phyloP scores from a whole-genome alignment of 2,888 invertebrate species.

The Hirtodrosophila alboralis region DNA sequence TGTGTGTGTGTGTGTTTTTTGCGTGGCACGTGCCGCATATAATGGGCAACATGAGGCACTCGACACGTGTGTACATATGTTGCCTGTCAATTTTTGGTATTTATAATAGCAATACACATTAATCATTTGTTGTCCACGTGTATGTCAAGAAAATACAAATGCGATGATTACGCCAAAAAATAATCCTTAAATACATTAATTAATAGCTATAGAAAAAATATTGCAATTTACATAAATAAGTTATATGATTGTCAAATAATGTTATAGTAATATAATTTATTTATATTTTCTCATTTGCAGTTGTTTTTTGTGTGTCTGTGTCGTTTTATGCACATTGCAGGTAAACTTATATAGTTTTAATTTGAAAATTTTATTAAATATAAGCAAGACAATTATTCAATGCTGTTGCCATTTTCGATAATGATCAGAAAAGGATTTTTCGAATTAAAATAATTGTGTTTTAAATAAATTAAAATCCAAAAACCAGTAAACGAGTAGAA shows the following conservation, averaged over 20 bases:
- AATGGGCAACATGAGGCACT: constrained; percentile 29
- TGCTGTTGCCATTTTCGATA: too few relatives aligned
- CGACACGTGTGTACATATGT: constrained; percentile 12
- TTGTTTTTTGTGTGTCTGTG: constrained; percentile 1
- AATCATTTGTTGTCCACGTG: constrained; percentile 39
- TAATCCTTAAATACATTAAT: constrained; percentile 11
- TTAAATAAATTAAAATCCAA: too few relatives aligned
- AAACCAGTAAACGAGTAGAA: too few relatives aligned
- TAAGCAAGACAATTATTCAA: too few relatives aligned
- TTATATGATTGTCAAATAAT: not conserved
- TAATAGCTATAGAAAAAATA: constrained; percentile 10
- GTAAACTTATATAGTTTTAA: constrained; percentile 4
- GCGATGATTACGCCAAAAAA: constrained; percentile 12
- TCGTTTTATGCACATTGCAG: not conserved
- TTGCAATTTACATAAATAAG: constrained; percentile 1
- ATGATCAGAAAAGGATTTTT: too few relatives aligned
- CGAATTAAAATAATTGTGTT: too few relatives aligned
- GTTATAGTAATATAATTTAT: too few relatives aligned
- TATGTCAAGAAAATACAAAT: constrained; percentile 3
- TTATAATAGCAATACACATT: constrained; percentile 30
- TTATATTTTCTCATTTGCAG: constrained; percentile 26
- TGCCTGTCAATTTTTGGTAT: constrained; percentile 41
- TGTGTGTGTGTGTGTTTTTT: constrained; percentile 16
- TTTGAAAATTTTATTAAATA: too few relatives aligned
- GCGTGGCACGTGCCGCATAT: constrained; percentile 53